phyloP scores from a whole-genome alignment of 2,797 vertebrate species.

The Poecilia gillii region DNA sequence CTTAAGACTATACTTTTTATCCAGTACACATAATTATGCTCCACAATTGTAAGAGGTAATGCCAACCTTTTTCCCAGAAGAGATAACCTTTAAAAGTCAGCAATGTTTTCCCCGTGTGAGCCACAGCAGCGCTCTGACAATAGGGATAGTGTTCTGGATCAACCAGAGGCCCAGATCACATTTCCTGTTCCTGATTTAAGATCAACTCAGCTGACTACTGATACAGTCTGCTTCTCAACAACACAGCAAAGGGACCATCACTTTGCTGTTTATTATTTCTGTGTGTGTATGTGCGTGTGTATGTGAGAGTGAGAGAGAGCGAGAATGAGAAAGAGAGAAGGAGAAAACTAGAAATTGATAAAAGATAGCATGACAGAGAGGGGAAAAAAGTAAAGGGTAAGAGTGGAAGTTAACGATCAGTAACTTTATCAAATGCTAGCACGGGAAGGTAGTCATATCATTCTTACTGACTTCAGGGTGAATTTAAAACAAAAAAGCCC shows the following conservation, averaged over 20 bases:
- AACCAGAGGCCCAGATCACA: constrained; percentile 70
- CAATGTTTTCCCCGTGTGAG: constrained; percentile 68
- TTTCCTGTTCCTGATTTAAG: constrained; percentile 82
- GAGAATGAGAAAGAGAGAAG: too few relatives aligned
- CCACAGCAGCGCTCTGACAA: constrained; percentile 68
- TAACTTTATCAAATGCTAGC: constrained; percentile 33
- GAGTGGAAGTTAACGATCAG: constrained; percentile 24
- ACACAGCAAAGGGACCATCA: constrained; percentile 38
- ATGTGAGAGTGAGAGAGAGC: too few relatives aligned
- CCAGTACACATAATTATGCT: constrained; percentile 24
- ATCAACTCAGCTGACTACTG: constrained; percentile 77
- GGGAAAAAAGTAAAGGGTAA: constrained; percentile 6
- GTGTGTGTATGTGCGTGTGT: neutral
- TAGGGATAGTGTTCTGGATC: constrained; percentile 72
- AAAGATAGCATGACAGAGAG: neutral
- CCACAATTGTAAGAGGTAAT: constrained; percentile 50
- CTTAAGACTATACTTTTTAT: constrained; percentile 21
- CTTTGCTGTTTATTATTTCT: constrained; percentile 35
- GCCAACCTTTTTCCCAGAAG: constrained; percentile 66
- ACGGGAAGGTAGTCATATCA: constrained; percentile 42
- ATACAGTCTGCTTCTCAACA: constrained; percentile 63
- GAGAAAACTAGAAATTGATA: neutral
- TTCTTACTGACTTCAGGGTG: constrained; percentile 42
- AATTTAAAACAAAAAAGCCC: constrained; percentile 49
- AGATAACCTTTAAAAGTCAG: constrained; percentile 78